These are phyloP conservation scores for Phrynocephalus vlangalii DNA, from an alignment of 2,797 vertebrate species.

Conservation along the genomic window DNA sequence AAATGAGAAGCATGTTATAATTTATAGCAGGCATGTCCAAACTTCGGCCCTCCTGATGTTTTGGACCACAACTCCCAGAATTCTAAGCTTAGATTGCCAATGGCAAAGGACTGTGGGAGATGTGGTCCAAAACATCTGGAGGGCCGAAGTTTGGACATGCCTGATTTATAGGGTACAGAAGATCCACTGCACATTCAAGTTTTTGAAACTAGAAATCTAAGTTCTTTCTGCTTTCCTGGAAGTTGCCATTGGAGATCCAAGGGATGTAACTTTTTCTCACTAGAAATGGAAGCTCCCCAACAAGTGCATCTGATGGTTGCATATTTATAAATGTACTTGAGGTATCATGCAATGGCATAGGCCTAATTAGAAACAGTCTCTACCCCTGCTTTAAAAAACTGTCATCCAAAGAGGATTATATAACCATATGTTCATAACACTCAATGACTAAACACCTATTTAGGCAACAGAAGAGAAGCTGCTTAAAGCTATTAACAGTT, in stretches of 20 bases:
- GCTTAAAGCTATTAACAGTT: background rate
- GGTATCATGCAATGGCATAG: too few relatives aligned
- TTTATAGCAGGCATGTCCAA: too few relatives aligned
- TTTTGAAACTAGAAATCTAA: background rate
- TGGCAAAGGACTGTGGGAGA: too few relatives aligned
- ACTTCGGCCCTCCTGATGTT: too few relatives aligned
- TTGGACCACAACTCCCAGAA: too few relatives aligned
- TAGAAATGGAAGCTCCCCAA: background rate
- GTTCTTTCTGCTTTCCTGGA: background rate
- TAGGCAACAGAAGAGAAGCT: background rate
- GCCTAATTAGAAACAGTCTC: too few relatives aligned
- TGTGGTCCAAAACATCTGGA: too few relatives aligned
- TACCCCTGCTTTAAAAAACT: background rate
- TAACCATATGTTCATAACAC: background rate
- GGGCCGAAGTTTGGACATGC: too few relatives aligned
- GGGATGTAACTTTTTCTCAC: background rate
- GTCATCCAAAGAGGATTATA: background rate
- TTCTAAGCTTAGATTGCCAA: too few relatives aligned
- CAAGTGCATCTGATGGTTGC: background rate
- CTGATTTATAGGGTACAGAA: background rate
- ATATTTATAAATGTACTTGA: background rate
- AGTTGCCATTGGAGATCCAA: background rate
- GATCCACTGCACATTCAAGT: background rate
- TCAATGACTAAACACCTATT: background rate
- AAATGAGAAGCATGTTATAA: background rate